Conservation (phyloP, 2,113 vertebrate species). For the Scomber japonicus region DNA sequence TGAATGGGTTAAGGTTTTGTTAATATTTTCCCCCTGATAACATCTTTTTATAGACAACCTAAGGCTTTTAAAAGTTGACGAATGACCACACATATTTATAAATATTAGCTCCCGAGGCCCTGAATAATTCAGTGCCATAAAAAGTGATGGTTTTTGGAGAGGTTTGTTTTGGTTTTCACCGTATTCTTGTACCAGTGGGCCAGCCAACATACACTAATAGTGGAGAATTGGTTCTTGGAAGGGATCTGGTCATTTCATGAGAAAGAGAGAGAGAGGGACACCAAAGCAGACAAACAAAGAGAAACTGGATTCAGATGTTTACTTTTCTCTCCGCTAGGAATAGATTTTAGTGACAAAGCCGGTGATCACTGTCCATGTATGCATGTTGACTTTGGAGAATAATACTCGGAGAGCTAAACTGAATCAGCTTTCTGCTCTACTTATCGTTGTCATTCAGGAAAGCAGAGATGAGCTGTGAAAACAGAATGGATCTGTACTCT, state of each 20-base stretch:
- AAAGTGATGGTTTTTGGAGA: conserved; percentile 17
- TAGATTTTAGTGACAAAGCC: background rate
- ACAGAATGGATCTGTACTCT: conserved; percentile 7
- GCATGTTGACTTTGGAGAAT: background rate
- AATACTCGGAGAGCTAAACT: conserved; percentile 6
- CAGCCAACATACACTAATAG: conserved; percentile 41
- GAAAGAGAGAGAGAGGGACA: background rate
- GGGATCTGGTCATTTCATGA: conserved; percentile 19
- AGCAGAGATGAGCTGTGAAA: background rate
- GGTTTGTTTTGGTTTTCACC: conserved; percentile 59
- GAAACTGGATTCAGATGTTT: conserved; percentile 25
- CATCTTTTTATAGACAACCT: conserved; percentile 18
- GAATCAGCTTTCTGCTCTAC: conserved; percentile 5
- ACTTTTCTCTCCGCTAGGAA: background rate
- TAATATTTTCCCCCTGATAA: conserved; percentile 28
- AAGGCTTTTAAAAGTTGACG: conserved; percentile 16
- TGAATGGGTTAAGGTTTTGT: conserved; percentile 4
- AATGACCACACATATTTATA: conserved; percentile 40
- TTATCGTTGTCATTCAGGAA: conserved; percentile 8
- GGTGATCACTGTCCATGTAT: background rate
- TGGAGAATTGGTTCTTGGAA: conserved; percentile 44
- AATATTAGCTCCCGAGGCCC: background rate
- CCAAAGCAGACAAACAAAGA: background rate
- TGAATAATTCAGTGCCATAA: conserved; percentile 31
- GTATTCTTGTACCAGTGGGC: conserved; percentile 33